phyloP scores from a whole-genome alignment of 2,113 vertebrate genomes.

The Carassius auratus region DNA sequence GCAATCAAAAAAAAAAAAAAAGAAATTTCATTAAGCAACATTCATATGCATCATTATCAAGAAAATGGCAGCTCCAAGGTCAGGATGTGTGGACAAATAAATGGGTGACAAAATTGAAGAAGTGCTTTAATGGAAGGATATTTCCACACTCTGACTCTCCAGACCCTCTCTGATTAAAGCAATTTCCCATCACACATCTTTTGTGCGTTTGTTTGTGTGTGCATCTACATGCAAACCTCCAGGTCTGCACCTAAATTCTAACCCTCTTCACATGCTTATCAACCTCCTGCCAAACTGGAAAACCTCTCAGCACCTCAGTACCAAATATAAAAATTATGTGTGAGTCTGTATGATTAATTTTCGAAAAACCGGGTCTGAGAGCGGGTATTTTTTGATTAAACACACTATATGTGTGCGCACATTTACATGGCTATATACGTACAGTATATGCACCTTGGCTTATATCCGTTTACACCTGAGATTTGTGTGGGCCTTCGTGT shows the following conservation, averaged over 20 bases:
- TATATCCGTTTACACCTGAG: constrained; percentile 22
- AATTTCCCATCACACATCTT: constrained; percentile 39
- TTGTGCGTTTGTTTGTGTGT: constrained; percentile 39
- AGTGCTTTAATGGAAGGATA: constrained; percentile 21
- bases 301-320: constrained; percentile 42
- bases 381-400: constrained; percentile 27
- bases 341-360: constrained; percentile 23
- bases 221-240: constrained; percentile 18
- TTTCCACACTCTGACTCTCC: constrained; percentile 38
- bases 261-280: constrained; percentile 47
- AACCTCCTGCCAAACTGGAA: constrained; percentile 59
- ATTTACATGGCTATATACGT: not conserved
- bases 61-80: constrained; percentile 10
- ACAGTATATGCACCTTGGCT: constrained; percentile 14
- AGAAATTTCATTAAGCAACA: not conserved
- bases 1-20: not conserved
- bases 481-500: constrained; percentile 42
- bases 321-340: constrained; percentile 6
- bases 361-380: constrained; percentile 15
- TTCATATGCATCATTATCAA: not conserved
- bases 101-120: constrained; percentile 21
- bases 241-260: constrained; percentile 39
- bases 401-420: constrained; percentile 42
- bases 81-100: not conserved
- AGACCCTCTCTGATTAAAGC: constrained; percentile 43